Evolutionary conservation across 2,113 vertebrate genomes (phyloP), one percentile per base, ranked within the genome.

Genomic region (Propithecus coquereli): DNA sequence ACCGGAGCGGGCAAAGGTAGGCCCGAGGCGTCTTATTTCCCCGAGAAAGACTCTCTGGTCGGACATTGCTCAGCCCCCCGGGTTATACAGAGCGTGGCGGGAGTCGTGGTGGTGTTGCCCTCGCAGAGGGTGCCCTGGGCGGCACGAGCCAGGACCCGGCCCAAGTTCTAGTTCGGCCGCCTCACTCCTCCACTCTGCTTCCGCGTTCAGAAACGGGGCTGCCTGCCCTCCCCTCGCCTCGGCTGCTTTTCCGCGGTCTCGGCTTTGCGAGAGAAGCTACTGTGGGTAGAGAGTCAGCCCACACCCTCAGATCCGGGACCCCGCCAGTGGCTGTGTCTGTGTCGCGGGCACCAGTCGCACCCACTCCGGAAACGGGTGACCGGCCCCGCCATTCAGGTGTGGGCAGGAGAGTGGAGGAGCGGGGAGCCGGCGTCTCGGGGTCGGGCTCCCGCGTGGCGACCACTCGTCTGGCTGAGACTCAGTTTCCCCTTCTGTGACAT

Each of bases 11-110:
- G 32, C 12, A 30, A 66, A 34, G 23, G 32, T 45, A 52, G 57
- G 63, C 45, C 22, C 0, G 18, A 20, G 22, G 27, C 50, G 68
- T 54, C 68, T 79, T 68, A 8, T 70, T 86, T 93, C 23, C 23
- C 6, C 25, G 17, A 30, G n/a, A 34, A 59, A 54, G 82, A 32
- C 4, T 81, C 45, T 91, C 54, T 27, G 5, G 57, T 32, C 0
- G 16, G 86, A 61, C 45, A n/a, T 66, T 87, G 50, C 50, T 34
- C 57, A 82, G 50, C 40, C 47, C 9, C n/a, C 47, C 2, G n/a
- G 0, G 5, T 13, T n/a, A 45, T 16, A 23, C n/a, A 25, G 22
- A 91, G 17, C 6, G 13, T 13, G 0, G 0, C 2, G 0, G 47
- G 34, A 47, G 68, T 23, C 20, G 47, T 43, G 30, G 7, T 8